Evolutionary conservation across 2,888 invertebrate species (phyloP), one percentile per base, ranked within the genome.

Genomic region (Graphium colonna): DNA sequence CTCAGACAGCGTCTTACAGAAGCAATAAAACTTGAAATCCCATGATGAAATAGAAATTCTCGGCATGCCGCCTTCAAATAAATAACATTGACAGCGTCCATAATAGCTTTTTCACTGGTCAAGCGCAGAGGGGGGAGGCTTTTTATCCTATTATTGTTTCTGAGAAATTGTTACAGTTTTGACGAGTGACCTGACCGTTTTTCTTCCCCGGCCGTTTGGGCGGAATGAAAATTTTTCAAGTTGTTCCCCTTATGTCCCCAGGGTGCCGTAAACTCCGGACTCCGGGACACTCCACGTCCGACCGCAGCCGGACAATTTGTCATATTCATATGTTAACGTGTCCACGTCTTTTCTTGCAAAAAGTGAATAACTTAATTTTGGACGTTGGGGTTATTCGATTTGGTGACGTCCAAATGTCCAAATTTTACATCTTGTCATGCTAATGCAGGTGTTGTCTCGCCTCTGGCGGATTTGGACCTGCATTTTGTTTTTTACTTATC

Each of bases 261-360:
- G 90, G 79, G 90, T 76, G 89, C 79, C 86, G 86, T 90, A 90
- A 90, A 85, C 77, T 90, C 82, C 64, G 81, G 62, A 76, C 75
- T 77, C 70, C 71, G 63, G 82, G 75, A 75, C 75, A 77, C 71
- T 77, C 77, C 74, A n/a, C n/a, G 69, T 68, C 77, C 74, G 64
- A 80, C 78, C 73, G n/a, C n/a, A n/a, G 74, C 68, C 82, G 77
- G 77, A 87, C 90, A 89, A 89, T 90, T 90, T 90, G 90, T 90
- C 90, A 90, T 90, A 90, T 90, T 90, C 89, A 89, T 89, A 89
- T 88, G 89, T 89, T 88, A 89, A 89, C 88, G 84, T 83, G 82
- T 66, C 77, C 86, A n/a, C n/a, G 82, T 85, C 87, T 88, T 87
- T 87, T 88, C 87, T 87, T 87, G 82, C 85, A 86, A 88, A 89